phyloP scores from a whole-genome alignment of 2,888 invertebrate species.

The Trilocha varians region DNA sequence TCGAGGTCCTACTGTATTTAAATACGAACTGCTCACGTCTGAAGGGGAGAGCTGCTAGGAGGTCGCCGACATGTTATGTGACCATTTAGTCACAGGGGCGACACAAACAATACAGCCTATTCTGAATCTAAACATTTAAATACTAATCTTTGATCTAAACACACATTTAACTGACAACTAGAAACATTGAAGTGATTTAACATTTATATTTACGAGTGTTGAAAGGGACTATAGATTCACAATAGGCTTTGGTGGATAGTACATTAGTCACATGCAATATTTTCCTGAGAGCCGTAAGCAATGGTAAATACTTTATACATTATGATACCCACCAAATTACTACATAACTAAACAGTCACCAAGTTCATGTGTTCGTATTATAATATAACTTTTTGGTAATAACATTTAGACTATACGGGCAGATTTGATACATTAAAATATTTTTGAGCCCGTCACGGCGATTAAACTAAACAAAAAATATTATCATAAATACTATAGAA shows the following conservation, averaged over 20 bases:
- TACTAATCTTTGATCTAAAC: background rate
- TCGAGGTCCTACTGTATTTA: too few species aligned
- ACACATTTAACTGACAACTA: background rate
- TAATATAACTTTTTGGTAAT: constrained; percentile 37
- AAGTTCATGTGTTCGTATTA: constrained; percentile 36
- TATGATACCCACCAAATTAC: constrained; percentile 30
- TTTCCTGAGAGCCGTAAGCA: constrained; percentile 5
- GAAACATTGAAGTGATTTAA: background rate
- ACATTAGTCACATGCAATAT: background rate
- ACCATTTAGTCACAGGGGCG: background rate
- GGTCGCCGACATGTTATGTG: background rate
- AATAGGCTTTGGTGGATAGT: background rate
- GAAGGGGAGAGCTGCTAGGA: background rate
- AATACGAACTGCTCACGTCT: background rate
- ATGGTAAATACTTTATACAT: constrained; percentile 8
- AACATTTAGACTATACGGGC: constrained; percentile 27
- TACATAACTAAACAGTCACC: constrained; percentile 48
- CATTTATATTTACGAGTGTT: background rate
- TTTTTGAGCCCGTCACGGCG: constrained; percentile 48
- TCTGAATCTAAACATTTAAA: background rate
- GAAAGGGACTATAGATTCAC: background rate
- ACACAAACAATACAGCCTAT: constrained; percentile 2
- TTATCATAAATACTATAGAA: constrained; percentile 5
- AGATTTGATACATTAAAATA: constrained; percentile 21
- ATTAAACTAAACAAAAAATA: constrained; percentile 6